Evolutionary conservation across 2,113 vertebrate species (phyloP).

Genomic region (Upupa epops): DNA sequence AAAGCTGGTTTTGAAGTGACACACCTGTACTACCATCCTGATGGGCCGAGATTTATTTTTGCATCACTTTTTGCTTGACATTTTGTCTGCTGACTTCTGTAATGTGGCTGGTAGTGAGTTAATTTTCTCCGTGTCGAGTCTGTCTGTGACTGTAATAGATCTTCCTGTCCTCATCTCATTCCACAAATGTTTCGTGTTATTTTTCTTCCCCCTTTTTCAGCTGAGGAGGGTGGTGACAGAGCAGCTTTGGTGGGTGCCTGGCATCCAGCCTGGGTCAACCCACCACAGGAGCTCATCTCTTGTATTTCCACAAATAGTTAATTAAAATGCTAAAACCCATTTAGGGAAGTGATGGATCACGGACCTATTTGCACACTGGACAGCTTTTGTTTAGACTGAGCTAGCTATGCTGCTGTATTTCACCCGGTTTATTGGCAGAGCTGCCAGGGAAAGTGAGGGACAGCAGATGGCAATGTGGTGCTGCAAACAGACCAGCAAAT

Average conservation of each 20-base stretch:
- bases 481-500: not conserved
- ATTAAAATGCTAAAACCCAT: not conserved
- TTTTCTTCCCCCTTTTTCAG: too few species aligned
- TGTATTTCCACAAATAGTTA: not conserved
- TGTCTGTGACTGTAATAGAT: not conserved
- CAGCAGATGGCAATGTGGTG: conserved; percentile 75
- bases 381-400: not conserved
- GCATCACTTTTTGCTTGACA: not conserved
- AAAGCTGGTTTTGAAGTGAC: not conserved
- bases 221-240: fast-evolving
- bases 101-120: too few species aligned
- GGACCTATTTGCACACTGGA: not conserved
- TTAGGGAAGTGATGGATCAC: not conserved
- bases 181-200: not conserved
- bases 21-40: fast-evolving
- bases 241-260: not conserved
- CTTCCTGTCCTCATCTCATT: not conserved
- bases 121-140: fast-evolving
- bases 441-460: not conserved
- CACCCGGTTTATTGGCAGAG: not conserved
- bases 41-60: not conserved
- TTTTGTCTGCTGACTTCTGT: not conserved
- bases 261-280: not conserved
- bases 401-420: not conserved
- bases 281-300: not conserved